These are phyloP conservation scores for Charadrius vociferus DNA, from an alignment of 2,113 vertebrate genomes.

Conservation along the genomic window DNA sequence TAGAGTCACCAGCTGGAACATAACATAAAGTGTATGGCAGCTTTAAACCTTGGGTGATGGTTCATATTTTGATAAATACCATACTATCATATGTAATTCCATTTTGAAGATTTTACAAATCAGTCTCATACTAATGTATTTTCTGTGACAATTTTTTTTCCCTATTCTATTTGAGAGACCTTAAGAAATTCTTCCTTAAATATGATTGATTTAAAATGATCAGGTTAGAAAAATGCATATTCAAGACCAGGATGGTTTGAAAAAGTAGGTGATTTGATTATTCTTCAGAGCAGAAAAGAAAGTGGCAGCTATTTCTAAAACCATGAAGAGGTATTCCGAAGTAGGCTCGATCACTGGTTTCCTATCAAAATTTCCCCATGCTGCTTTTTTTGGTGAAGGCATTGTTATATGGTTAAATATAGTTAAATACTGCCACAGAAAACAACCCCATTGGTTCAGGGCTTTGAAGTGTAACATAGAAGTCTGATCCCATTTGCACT, in stretches of 20 bases:
- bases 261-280: not conserved
- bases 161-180: not conserved
- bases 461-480: not conserved
- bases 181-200: not conserved
- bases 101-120: not conserved
- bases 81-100: accelerated
- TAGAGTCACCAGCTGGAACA: not conserved
- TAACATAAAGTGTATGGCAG: not conserved
- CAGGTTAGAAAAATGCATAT: not conserved
- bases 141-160: not conserved
- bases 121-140: not conserved
- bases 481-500: not conserved
- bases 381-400: not conserved
- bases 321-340: not conserved
- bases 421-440: not conserved
- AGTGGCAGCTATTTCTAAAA: not conserved
- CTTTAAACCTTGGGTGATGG: not conserved
- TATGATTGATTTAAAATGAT: not conserved
- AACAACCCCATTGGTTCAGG: not conserved
- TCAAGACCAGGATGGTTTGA: not conserved
- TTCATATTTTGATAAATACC: not conserved
- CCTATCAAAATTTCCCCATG: not conserved
- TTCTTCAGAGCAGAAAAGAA: not conserved
- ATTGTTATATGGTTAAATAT: not conserved
- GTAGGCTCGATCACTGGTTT: not conserved